Evolutionary conservation across 2,888 invertebrate species (phyloP).

Genomic region (Eueremaeus valkanovi): DNA sequence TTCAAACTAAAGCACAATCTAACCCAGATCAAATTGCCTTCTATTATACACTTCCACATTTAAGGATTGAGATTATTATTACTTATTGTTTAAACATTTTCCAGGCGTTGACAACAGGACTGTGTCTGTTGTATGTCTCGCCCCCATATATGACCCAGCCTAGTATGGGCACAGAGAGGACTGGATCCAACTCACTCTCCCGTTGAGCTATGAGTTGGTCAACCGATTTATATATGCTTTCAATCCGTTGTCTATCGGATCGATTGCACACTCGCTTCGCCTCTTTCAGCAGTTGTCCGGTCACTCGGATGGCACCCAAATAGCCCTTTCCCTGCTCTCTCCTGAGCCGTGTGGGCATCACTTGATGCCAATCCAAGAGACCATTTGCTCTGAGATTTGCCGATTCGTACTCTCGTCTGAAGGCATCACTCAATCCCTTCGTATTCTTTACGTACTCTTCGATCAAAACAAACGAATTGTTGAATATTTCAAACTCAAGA

Average conservation of each 20-base stretch:
- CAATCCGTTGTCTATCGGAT: neutral
- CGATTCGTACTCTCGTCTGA: neutral
- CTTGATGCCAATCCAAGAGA: neutral
- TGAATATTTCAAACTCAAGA: neutral
- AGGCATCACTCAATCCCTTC: neutral
- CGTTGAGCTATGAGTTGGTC: neutral
- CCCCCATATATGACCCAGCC: neutral
- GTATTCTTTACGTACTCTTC: neutral
- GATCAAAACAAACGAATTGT: constrained; percentile 3
- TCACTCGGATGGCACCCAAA: neutral
- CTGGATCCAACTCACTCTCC: neutral
- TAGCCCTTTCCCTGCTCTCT: neutral
- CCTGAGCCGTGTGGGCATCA: neutral
- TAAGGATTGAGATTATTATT: too few relatives aligned
- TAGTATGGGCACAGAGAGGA: neutral
- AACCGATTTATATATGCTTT: neutral
- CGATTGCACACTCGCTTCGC: too few relatives aligned
- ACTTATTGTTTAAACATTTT: neutral
- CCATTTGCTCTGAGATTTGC: neutral
- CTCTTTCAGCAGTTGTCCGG: neutral
- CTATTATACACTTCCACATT: too few relatives aligned
- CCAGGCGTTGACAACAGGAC: neutral
- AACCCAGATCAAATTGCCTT: too few relatives aligned
- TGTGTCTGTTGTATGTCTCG: neutral
- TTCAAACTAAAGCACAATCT: too few relatives aligned